These are phyloP conservation scores for Drosophila formosana DNA, from an alignment of 2,888 invertebrate genomes.

Conservation along the genomic window DNA sequence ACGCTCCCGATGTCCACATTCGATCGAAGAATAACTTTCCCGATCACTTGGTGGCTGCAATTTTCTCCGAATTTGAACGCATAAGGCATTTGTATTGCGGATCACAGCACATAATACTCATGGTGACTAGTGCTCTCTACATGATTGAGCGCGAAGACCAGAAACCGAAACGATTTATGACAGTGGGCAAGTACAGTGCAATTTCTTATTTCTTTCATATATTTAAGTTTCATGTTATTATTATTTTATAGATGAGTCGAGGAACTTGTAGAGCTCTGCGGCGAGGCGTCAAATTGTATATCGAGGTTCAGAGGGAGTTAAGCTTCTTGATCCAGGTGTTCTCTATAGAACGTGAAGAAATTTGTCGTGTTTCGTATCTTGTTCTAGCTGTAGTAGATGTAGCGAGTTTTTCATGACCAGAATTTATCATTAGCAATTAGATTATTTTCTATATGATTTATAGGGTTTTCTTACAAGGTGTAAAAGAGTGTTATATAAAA, in stretches of 20 bases:
- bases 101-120: slow-evolving; percentile 29
- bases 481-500: too few relatives aligned
- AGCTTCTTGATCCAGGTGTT: neutral
- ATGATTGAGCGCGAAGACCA: slow-evolving; percentile 35
- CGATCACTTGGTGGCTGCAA: slow-evolving; percentile 14
- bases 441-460: neutral
- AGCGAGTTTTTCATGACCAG: too few relatives aligned
- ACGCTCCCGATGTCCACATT: slow-evolving; percentile 25
- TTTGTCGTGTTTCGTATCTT: neutral
- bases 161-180: neutral
- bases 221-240: neutral
- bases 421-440: too few relatives aligned
- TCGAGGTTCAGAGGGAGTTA: neutral
- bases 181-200: neutral
- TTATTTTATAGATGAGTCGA: slow-evolving; percentile 8
- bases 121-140: slow-evolving; percentile 22
- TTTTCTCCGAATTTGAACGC: slow-evolving; percentile 26
- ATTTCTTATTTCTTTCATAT: neutral
- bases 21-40: slow-evolving; percentile 36
- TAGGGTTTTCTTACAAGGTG: neutral
- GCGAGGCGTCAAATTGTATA: slow-evolving; percentile 6
- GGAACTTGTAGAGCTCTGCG: slow-evolving; percentile 1
- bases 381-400: neutral
- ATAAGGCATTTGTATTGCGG: neutral
- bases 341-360: neutral